Evolutionary conservation across 2,797 vertebrate genomes (phyloP).

Genomic region (Karalla daura): DNA sequence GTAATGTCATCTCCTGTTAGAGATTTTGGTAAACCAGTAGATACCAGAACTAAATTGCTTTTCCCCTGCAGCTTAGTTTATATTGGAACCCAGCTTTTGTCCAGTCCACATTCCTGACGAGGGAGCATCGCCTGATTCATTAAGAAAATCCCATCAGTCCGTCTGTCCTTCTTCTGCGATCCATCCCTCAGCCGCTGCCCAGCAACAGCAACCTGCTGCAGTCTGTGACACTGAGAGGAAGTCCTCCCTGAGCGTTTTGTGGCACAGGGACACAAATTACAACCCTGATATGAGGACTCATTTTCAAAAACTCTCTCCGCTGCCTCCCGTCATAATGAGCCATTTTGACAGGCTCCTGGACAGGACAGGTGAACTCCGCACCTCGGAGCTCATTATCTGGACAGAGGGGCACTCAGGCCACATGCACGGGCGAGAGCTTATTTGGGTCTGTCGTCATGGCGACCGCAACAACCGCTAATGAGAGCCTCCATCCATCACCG

Average conservation of each 20-base stretch:
- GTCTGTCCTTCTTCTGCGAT: slow-evolving; percentile 3
- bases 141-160: slow-evolving; percentile 18
- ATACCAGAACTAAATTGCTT: slow-evolving; percentile 10
- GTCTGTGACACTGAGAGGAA: not conserved
- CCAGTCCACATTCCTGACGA: not conserved
- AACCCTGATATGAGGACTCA: slow-evolving; percentile 1
- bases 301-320: not conserved
- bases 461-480: slow-evolving; percentile 49
- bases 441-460: slow-evolving; percentile 27
- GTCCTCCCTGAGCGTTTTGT: not conserved
- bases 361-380: slow-evolving; percentile 51
- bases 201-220: not conserved
- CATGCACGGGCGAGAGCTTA: slow-evolving; percentile 20
- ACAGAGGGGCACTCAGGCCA: slow-evolving; percentile 35
- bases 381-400: slow-evolving; percentile 56
- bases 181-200: not conserved
- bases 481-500: slow-evolving; percentile 38
- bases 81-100: slow-evolving; percentile 4
- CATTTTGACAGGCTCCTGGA: slow-evolving; percentile 19
- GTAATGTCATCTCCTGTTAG: too few relatives aligned
- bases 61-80: slow-evolving; percentile 2
- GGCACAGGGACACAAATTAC: not conserved
- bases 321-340: slow-evolving; percentile 50
- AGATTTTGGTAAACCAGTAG: slow-evolving; percentile 48
- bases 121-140: not conserved